These are phyloP conservation scores for Pterophyllum scalare DNA, from an alignment of 2,113 vertebrate species.

Conservation along the genomic window DNA sequence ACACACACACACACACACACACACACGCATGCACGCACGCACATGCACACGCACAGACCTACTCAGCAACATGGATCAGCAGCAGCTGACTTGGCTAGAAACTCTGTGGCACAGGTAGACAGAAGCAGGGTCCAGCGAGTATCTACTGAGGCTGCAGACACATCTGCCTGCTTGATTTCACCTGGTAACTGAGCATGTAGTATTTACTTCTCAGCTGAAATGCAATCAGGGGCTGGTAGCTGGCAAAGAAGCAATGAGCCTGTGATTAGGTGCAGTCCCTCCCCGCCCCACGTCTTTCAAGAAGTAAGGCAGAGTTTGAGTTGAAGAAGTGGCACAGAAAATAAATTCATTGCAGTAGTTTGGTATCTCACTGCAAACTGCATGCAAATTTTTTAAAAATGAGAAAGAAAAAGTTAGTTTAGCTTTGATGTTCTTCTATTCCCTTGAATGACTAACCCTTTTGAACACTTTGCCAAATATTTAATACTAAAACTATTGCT, in stretches of 20 bases:
- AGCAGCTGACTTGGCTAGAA: slow-evolving; percentile 77
- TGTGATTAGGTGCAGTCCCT: slow-evolving; percentile 39
- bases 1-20: neutral
- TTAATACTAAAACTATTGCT: neutral
- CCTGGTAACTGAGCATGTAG: slow-evolving; percentile 84
- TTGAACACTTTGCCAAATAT: too few relatives aligned
- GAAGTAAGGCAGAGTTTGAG: slow-evolving; percentile 34
- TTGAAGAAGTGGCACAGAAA: slow-evolving; percentile 16
- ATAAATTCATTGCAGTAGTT: slow-evolving; percentile 11
- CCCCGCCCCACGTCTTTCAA: neutral
- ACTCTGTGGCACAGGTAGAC: slow-evolving; percentile 67
- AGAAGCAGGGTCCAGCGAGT: slow-evolving; percentile 68
- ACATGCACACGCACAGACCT: neutral
- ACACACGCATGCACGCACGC: neutral
- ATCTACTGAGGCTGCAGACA: slow-evolving; percentile 80
- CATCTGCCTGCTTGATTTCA: slow-evolving; percentile 82
- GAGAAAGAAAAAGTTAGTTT: neutral
- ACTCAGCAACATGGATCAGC: slow-evolving; percentile 66
- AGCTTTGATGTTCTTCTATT: neutral
- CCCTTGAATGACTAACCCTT: too few relatives aligned
- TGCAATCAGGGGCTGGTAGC: slow-evolving; percentile 79
- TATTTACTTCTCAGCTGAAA: slow-evolving; percentile 83
- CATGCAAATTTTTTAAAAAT: neutral
- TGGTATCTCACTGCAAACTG: neutral
- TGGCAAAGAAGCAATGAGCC: slow-evolving; percentile 75